These are phyloP conservation scores for Amniataba percoides DNA, from an alignment of 2,797 vertebrate genomes.

Conservation along the genomic window DNA sequence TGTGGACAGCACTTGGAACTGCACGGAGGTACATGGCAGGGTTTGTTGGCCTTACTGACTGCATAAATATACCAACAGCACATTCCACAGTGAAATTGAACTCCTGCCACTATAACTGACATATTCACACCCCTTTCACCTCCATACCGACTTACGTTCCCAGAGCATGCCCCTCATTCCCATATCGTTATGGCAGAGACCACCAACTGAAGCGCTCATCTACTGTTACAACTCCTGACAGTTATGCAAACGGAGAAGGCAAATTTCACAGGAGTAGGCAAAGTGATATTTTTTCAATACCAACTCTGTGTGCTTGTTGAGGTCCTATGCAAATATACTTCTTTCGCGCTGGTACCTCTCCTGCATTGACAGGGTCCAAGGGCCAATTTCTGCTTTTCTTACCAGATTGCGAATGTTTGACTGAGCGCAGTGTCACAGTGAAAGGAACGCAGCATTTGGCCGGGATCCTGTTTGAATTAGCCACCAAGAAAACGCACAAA, in stretches of 20 bases:
- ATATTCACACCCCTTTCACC: constrained; percentile 56
- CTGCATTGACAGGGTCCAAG: constrained; percentile 20
- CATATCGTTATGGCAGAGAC: constrained; percentile 54
- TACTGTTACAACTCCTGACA: constrained; percentile 64
- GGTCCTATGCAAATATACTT: constrained; percentile 68
- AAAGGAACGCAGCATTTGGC: constrained; percentile 34
- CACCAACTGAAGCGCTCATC: constrained; percentile 61
- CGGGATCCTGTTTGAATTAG: constrained; percentile 32
- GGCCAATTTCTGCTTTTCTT: constrained; percentile 41
- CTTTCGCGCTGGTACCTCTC: constrained; percentile 21
- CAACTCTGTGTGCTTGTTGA: constrained; percentile 63
- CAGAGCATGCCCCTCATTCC: constrained; percentile 47
- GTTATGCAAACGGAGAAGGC: constrained; percentile 51
- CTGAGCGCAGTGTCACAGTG: constrained; percentile 28
- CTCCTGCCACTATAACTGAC: constrained; percentile 45
- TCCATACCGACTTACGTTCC: constrained; percentile 42
- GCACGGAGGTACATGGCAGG: constrained; percentile 18
- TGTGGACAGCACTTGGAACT: constrained; percentile 50
- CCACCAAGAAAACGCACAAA: constrained; percentile 3
- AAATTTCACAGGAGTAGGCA: constrained; percentile 36
- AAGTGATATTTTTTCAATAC: constrained; percentile 56
- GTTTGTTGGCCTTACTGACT: constrained; percentile 51
- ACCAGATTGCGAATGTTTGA: constrained; percentile 50
- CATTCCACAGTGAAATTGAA: constrained; percentile 74
- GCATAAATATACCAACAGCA: constrained; percentile 70